Evolutionary conservation across 2,888 invertebrate species (phyloP).

Genomic region (Caradrina kadenii): DNA sequence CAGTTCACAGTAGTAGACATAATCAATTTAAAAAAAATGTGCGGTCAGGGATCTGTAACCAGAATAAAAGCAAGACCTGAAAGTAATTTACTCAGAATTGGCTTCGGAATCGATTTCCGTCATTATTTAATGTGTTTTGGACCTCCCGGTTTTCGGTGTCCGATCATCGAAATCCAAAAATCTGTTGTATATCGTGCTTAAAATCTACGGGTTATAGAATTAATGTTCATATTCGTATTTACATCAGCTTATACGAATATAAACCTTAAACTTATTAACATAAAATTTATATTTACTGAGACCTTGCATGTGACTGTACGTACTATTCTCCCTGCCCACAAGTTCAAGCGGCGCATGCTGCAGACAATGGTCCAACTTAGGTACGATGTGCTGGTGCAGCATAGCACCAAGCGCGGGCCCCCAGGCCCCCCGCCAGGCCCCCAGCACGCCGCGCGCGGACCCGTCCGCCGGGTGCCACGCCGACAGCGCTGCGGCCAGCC

Average conservation of each 20-base stretch:
- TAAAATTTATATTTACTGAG: neutral
- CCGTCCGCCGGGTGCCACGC: slow-evolving; percentile 99
- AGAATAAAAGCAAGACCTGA: too few species aligned
- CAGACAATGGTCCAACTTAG: slow-evolving; percentile 95
- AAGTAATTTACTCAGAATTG: too few species aligned
- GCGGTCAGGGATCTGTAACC: too few species aligned
- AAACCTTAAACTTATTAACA: neutral
- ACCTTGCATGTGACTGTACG: neutral
- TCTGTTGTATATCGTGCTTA: too few species aligned
- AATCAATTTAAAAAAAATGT: too few species aligned
- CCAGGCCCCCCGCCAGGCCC: slow-evolving; percentile 95
- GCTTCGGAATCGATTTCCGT: too few species aligned
- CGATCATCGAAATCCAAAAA: too few species aligned
- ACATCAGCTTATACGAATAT: neutral
- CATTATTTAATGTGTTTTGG: too few species aligned
- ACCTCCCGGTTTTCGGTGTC: too few species aligned
- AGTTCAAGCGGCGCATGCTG: slow-evolving; percentile 86
- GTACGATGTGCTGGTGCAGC: slow-evolving; percentile 95
- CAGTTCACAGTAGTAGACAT: too few species aligned
- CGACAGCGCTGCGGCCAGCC: slow-evolving; percentile 96
- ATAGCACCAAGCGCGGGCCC: slow-evolving; percentile 92
- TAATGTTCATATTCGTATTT: too few species aligned
- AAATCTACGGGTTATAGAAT: too few species aligned
- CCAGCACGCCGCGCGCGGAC: slow-evolving; percentile 97
- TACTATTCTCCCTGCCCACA: slow-evolving; percentile 80